Evolutionary conservation across 2,113 vertebrate genomes (phyloP).

Genomic region (Blennius ocellaris): DNA sequence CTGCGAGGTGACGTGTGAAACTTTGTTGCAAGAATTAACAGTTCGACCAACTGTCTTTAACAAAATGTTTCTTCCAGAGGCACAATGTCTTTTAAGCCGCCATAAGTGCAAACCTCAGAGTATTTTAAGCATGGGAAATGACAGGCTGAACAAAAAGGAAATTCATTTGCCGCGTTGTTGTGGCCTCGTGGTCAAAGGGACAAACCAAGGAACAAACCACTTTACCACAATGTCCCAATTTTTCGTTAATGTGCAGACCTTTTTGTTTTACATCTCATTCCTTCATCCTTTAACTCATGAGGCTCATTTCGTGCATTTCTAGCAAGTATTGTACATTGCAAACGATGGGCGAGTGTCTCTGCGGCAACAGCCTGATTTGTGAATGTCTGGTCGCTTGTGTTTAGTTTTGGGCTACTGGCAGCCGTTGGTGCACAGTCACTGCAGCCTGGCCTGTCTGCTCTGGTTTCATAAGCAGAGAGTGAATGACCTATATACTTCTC

Average conservation of each 20-base stretch:
- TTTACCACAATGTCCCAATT: slow-evolving; percentile 7
- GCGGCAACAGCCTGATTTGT: slow-evolving; percentile 36
- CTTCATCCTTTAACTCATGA: background rate
- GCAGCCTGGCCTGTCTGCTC: slow-evolving; percentile 74
- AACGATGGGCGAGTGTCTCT: slow-evolving; percentile 6
- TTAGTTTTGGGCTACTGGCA: slow-evolving; percentile 60
- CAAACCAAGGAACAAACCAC: background rate
- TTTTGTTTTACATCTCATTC: background rate
- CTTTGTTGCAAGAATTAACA: slow-evolving; percentile 27
- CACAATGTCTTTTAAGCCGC: slow-evolving; percentile 22
- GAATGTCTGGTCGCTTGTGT: slow-evolving; percentile 47
- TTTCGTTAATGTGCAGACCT: slow-evolving; percentile 3
- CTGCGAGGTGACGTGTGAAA: slow-evolving; percentile 37
- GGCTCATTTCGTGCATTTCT: slow-evolving; percentile 1
- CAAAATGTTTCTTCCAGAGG: slow-evolving; percentile 10
- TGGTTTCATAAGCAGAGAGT: slow-evolving; percentile 78
- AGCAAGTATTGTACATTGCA: background rate
- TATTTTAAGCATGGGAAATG: slow-evolving; percentile 24
- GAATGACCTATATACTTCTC: slow-evolving; percentile 81
- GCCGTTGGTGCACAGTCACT: slow-evolving; percentile 76
- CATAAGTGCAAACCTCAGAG: slow-evolving; percentile 21
- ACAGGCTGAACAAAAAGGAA: slow-evolving; percentile 24
- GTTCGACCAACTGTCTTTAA: slow-evolving; percentile 30
- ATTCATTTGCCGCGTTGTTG: slow-evolving; percentile 8
- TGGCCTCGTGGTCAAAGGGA: slow-evolving; percentile 10